A percentile compares a stretch with the other conserved stretches of the same genome.
Evolutionary conservation across 2,888 invertebrate species (phyloP).

Genomic region (Lithophane leautieri): DNA sequence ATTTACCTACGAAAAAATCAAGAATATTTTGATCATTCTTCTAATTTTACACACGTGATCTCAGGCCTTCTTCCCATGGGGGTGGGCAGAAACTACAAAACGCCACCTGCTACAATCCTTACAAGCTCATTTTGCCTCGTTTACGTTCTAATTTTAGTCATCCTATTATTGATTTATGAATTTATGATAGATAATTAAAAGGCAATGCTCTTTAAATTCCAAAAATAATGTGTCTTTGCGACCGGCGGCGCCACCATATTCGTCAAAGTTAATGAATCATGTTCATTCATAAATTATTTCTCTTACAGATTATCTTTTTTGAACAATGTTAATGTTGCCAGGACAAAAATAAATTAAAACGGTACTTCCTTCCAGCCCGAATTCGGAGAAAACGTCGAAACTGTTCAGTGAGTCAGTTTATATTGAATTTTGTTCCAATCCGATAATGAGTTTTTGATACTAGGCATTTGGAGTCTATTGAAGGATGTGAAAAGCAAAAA

Average conservation of each 20-base stretch:
- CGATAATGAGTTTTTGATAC: conserved; percentile 33
- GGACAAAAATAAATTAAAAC: conserved; percentile 53
- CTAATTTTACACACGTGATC: not conserved
- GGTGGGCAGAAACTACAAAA: not conserved
- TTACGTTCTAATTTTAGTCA: not conserved
- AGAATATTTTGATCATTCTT: not conserved
- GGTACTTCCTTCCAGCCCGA: conserved; percentile 49
- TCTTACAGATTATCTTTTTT: conserved; percentile 44
- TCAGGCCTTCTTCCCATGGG: not conserved
- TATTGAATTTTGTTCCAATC: conserved; percentile 34
- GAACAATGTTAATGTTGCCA: conserved; percentile 34
- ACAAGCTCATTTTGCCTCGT: not conserved
- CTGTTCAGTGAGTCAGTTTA: conserved; percentile 52
- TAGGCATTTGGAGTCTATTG: conserved; percentile 14
- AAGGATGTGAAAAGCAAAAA: not conserved
- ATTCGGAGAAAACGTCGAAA: conserved; percentile 52
- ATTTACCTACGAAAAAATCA: not conserved
- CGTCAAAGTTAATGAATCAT: conserved; percentile 40
- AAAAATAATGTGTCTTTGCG: conserved; percentile 12
- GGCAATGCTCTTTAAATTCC: not conserved
- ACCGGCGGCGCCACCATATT: conserved; percentile 6
- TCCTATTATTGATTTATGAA: not conserved
- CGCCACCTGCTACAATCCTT: too few relatives aligned
- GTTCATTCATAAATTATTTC: conserved; percentile 48
- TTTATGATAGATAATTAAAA: not conserved